These are phyloP conservation scores for Macaca mulatta DNA, from an alignment of 2,113 vertebrate genomes.

Conservation along the genomic window DNA sequence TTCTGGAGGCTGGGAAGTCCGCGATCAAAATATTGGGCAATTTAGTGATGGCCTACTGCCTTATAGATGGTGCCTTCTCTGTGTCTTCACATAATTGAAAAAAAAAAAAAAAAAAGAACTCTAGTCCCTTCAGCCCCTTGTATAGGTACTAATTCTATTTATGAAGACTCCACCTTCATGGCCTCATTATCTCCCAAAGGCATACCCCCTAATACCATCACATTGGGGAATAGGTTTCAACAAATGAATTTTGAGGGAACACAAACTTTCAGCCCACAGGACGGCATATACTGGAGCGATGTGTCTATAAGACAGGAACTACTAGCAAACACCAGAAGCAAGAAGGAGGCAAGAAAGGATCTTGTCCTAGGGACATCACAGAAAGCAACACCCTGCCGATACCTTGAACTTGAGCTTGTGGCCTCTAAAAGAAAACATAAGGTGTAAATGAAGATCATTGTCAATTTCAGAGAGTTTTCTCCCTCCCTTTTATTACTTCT, in stretches of 20 bases:
- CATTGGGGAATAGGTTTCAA: not conserved
- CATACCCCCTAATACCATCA: rapidly evolving
- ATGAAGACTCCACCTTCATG: not conserved
- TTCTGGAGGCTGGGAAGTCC: not conserved
- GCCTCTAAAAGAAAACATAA: not conserved
- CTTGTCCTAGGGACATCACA: not conserved
- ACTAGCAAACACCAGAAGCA: not conserved
- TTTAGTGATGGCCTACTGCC: not conserved
- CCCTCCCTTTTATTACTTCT: not conserved
- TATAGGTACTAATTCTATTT: not conserved
- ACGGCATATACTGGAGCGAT: not conserved
- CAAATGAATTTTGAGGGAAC: not conserved
- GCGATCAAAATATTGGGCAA: not conserved
- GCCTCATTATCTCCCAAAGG: not conserved
- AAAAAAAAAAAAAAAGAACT: not conserved
- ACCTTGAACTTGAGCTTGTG: not conserved
- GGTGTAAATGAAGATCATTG: not conserved
- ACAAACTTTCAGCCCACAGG: not conserved
- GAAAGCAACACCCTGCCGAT: rapidly evolving
- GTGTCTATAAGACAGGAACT: not conserved
- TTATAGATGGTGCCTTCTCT: not conserved
- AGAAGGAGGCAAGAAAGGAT: not conserved
- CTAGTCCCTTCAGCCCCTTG: not conserved
- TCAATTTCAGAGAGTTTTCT: not conserved
- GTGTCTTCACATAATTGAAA: not conserved